Evolutionary conservation across 2,797 vertebrate species (phyloP).

Genomic region (Ibycter americanus): DNA sequence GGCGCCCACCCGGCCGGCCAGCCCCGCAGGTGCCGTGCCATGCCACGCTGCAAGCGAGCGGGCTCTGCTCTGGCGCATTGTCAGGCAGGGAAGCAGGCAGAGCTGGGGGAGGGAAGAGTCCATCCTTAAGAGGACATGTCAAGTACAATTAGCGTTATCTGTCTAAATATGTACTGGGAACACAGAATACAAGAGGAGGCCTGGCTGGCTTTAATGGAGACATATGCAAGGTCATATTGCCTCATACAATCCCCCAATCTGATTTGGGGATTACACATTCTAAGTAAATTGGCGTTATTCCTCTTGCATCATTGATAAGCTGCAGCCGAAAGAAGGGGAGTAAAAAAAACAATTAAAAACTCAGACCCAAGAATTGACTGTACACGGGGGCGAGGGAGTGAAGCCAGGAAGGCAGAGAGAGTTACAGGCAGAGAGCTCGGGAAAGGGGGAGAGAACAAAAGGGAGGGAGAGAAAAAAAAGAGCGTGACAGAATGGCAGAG

Average conservation of each 20-base stretch:
- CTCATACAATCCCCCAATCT: constrained; percentile 87
- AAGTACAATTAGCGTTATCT: constrained; percentile 83
- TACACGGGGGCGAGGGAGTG: neutral
- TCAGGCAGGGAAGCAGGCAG: constrained; percentile 53
- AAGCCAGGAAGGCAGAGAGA: neutral
- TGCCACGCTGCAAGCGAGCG: neutral
- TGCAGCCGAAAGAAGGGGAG: constrained; percentile 75
- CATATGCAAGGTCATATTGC: constrained; percentile 86
- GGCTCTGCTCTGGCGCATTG: constrained; percentile 53
- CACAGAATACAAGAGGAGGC: constrained; percentile 70
- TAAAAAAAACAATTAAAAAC: constrained; percentile 46
- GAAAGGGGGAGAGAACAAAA: constrained; percentile 36
- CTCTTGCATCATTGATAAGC: constrained; percentile 86
- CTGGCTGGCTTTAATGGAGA: constrained; percentile 81
- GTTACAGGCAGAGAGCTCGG: neutral
- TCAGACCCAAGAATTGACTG: constrained; percentile 13
- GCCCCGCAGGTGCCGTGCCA: neutral
- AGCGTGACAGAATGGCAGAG: neutral
- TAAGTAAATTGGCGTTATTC: constrained; percentile 85
- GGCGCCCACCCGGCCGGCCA: neutral
- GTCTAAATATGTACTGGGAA: constrained; percentile 82
- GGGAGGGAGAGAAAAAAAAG: neutral
- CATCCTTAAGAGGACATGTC: constrained; percentile 81
- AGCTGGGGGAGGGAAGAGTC: constrained; percentile 70
- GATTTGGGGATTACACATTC: constrained; percentile 89